phyloP scores from a whole-genome alignment of 37 sponge, comb jelly and placozoan species.

The Chondrilla cf. caribensis region DNA sequence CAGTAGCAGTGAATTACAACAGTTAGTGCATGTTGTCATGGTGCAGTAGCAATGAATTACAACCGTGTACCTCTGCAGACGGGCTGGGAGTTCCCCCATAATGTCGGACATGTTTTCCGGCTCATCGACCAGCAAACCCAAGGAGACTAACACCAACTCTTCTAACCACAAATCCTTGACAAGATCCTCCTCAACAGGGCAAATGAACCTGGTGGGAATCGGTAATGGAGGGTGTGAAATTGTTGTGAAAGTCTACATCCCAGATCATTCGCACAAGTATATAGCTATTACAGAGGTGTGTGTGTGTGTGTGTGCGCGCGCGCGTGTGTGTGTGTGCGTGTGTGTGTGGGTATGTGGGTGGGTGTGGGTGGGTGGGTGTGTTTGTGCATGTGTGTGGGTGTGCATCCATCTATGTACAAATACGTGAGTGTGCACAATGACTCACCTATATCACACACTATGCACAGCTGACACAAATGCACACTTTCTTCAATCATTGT shows the following conservation, averaged over 20 bases:
- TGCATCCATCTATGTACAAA: too few species aligned
- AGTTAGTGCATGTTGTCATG: neutral
- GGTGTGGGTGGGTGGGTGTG: too few species aligned
- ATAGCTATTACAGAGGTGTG: constrained; percentile 67
- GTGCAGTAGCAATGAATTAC: too few species aligned
- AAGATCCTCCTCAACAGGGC: neutral
- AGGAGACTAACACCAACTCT: neutral
- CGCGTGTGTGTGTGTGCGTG: too few species aligned
- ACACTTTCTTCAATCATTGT: too few species aligned
- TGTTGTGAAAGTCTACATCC: constrained; percentile 65
- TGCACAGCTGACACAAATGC: too few species aligned
- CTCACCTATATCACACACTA: too few species aligned
- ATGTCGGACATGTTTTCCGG: neutral
- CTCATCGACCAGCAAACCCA: too few species aligned
- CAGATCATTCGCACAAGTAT: constrained; percentile 74
- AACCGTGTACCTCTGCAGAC: constrained; percentile 5
- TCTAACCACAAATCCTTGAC: neutral
- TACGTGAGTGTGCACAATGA: too few species aligned
- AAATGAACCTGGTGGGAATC: neutral
- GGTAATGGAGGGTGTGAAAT: constrained; percentile 26
- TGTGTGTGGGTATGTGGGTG: neutral
- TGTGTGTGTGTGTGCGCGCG: neutral
- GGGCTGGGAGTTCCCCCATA: constrained; percentile 1
- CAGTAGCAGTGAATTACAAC: too few species aligned
- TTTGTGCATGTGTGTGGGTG: too few species aligned